A percentile compares a stretch with the other conserved stretches of the same genome.
These are phyloP conservation scores for Phenganax stokvisi DNA, from an alignment of 92 coral and sea anemone genomes.

Conservation along the genomic window DNA sequence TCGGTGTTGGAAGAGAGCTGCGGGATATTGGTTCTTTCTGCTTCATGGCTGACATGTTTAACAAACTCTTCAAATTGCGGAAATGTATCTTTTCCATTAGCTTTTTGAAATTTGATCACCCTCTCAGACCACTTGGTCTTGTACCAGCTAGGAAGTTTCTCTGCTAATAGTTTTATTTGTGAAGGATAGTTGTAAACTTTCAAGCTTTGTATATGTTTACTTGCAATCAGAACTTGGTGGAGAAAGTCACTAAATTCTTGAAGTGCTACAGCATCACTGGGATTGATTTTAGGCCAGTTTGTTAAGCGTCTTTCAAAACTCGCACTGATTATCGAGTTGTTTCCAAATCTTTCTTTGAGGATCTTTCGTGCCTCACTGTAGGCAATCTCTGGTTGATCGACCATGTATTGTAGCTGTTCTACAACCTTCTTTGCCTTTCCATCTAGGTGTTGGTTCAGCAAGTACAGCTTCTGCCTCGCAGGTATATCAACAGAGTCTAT, in stretches of 20 bases:
- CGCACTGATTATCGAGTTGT: slow-evolving; percentile 43
- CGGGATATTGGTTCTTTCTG: slow-evolving; percentile 56
- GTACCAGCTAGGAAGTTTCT: slow-evolving; percentile 54
- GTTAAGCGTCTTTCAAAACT: slow-evolving; percentile 52
- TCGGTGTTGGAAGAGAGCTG: slow-evolving; percentile 33
- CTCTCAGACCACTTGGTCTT: slow-evolving; percentile 49
- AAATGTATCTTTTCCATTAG: slow-evolving; percentile 43
- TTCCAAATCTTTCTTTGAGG: slow-evolving; percentile 51
- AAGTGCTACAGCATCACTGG: slow-evolving; percentile 51
- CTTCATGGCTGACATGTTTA: slow-evolving; percentile 47
- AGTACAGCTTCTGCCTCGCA: slow-evolving; percentile 54
- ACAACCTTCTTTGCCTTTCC: slow-evolving; percentile 55
- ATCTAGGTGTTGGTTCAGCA: slow-evolving; percentile 54
- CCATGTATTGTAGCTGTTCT: slow-evolving; percentile 58
- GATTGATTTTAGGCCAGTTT: slow-evolving; percentile 61
- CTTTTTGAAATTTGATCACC: slow-evolving; percentile 48
- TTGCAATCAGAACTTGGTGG: slow-evolving; percentile 51
- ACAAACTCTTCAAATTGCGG: slow-evolving; percentile 52
- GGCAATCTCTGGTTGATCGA: slow-evolving; percentile 49
- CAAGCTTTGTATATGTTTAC: slow-evolving; percentile 36
- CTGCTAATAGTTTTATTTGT: slow-evolving; percentile 43
- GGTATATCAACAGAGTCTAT: slow-evolving; percentile 38
- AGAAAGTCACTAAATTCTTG: slow-evolving; percentile 63
- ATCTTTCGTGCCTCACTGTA: slow-evolving; percentile 56
- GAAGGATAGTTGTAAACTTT: slow-evolving; percentile 56